These are phyloP conservation scores for Lordiphosa stackelbergi DNA, from an alignment of 1,140 invertebrate species.

Conservation along the genomic window DNA sequence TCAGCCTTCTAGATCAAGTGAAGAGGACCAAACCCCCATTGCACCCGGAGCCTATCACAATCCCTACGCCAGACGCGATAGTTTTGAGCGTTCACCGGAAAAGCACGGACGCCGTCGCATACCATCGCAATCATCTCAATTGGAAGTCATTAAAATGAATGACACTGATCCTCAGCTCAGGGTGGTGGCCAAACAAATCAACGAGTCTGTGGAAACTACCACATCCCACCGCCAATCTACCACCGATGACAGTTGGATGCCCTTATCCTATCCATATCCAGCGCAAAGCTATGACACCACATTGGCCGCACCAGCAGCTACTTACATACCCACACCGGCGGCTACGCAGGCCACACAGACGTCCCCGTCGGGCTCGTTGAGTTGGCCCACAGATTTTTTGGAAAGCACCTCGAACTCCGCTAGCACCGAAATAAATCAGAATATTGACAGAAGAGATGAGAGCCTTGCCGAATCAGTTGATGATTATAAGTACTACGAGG, in stretches of 20 bases:
- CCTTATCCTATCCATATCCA: constrained; percentile 52
- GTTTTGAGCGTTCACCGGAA: constrained; percentile 46
- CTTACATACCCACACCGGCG: constrained; percentile 11
- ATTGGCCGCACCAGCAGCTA: constrained; percentile 27
- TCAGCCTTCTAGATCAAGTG: constrained; percentile 29
- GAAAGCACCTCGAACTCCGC: constrained; percentile 32
- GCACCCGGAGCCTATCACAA: constrained; percentile 31
- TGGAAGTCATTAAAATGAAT: constrained; percentile 36
- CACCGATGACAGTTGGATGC: constrained; percentile 58
- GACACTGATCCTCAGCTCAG: constrained; percentile 33
- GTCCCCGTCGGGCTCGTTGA: constrained; percentile 39
- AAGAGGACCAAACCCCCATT: constrained; percentile 28
- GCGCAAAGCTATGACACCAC: constrained; percentile 48
- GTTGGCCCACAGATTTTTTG: constrained; percentile 68
- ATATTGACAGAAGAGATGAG: constrained; percentile 45
- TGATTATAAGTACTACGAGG: constrained; percentile 56
- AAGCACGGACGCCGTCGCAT: constrained; percentile 39
- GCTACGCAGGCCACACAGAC: constrained; percentile 29
- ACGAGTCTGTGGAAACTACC: constrained; percentile 52
- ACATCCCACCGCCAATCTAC: constrained; percentile 21
- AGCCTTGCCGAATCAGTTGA: constrained; percentile 26
- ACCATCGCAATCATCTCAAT: constrained; percentile 14
- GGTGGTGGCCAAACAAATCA: constrained; percentile 54
- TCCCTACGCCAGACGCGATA: constrained; percentile 21
- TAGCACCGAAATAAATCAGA: constrained; percentile 23